Conservation (phyloP, 2,888 invertebrate species). For the Lasius fuliginosus region DNA sequence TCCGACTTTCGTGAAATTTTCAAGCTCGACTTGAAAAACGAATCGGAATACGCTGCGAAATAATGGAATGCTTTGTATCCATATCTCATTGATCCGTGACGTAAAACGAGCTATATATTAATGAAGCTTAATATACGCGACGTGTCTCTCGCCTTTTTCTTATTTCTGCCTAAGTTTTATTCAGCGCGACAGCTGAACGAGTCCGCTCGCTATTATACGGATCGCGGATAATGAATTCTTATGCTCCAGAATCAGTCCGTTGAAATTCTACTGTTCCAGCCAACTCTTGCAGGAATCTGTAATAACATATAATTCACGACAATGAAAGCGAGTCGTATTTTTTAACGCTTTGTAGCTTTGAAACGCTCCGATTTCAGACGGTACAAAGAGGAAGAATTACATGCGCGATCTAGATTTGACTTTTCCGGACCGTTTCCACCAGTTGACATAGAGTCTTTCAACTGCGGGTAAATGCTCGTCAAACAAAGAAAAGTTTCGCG, state of each 20-base stretch:
- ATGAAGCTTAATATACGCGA: constrained; percentile 42
- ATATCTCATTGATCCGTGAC: constrained; percentile 30
- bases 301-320: constrained; percentile 42
- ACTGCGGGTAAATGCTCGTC: constrained; percentile 47
- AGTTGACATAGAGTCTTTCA: constrained; percentile 43
- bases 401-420: constrained; percentile 45
- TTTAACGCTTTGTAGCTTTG: constrained; percentile 20
- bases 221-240: constrained; percentile 60
- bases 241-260: constrained; percentile 25
- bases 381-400: constrained; percentile 34
- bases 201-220: constrained; percentile 46
- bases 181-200: constrained; percentile 39
- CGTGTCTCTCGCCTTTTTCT: constrained; percentile 44
- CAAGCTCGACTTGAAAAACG: constrained; percentile 10
- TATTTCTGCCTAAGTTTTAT: constrained; percentile 48
- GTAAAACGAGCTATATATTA: constrained; percentile 47
- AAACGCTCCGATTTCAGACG: neutral
- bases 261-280: constrained; percentile 40
- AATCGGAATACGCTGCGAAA: constrained; percentile 6
- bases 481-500: constrained; percentile 50
- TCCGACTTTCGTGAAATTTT: constrained; percentile 35
- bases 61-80: constrained; percentile 44
- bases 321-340: constrained; percentile 22
- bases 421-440: constrained; percentile 29
- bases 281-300: constrained; percentile 34